Conservation (phyloP, 2,113 vertebrate species). For the Propithecus coquereli region DNA sequence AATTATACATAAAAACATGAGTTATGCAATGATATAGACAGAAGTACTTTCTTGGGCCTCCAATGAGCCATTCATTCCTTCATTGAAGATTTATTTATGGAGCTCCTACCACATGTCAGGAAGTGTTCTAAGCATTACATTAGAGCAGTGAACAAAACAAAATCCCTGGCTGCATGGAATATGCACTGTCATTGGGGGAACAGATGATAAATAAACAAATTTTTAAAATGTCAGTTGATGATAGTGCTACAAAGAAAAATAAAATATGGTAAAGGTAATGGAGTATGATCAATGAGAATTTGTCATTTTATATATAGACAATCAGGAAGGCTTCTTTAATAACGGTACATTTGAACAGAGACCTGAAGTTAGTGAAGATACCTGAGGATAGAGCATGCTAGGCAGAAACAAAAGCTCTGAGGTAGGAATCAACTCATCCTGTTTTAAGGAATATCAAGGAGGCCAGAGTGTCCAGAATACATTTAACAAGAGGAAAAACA, state of each 20-base stretch:
- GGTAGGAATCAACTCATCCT: neutral
- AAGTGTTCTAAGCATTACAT: neutral
- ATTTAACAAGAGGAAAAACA: neutral
- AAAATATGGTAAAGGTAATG: neutral
- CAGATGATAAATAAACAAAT: neutral
- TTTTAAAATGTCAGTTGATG: neutral
- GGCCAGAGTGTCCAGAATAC: neutral
- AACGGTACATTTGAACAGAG: neutral
- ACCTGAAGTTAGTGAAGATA: neutral
- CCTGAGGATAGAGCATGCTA: neutral
- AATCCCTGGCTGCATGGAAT: neutral
- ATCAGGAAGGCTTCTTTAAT: neutral
- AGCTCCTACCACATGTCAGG: neutral
- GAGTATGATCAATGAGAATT: neutral
- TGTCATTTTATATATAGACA: neutral
- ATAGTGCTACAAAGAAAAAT: neutral
- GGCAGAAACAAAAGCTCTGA: neutral
- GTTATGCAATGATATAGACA: neutral
- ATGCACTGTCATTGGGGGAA: neutral
- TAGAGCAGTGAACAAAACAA: neutral
- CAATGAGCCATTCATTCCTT: neutral
- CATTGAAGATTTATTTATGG: neutral
- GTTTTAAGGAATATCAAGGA: neutral
- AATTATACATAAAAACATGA: neutral
- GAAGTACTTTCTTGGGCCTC: neutral